Evolutionary conservation across 2,797 vertebrate species (phyloP).

Genomic region (Sardinella longiceps): DNA sequence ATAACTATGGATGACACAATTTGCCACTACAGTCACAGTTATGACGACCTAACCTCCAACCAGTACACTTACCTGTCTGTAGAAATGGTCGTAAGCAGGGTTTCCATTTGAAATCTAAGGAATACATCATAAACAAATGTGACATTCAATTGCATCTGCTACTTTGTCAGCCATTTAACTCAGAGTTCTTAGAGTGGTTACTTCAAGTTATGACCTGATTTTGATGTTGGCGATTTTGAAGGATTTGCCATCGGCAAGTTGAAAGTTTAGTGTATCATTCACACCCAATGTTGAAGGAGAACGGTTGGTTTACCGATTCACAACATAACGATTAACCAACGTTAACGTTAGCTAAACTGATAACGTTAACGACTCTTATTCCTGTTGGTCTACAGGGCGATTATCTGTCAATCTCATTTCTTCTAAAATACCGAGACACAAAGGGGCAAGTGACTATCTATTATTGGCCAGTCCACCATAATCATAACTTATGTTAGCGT

Average conservation of each 20-base stretch:
- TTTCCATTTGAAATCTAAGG: slow-evolving; percentile 89
- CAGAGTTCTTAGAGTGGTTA: neutral
- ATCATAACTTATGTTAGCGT: neutral
- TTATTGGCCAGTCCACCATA: neutral
- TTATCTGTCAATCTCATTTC: no score
- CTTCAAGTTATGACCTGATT: neutral
- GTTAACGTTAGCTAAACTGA: no score
- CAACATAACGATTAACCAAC: neutral
- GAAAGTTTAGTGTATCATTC: neutral
- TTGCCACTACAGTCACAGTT: neutral
- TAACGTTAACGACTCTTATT: no score
- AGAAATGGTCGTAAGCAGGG: slow-evolving; percentile 89
- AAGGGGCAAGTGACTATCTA: neutral
- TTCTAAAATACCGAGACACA: neutral
- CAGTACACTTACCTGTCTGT: slow-evolving; percentile 83
- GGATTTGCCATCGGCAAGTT: neutral
- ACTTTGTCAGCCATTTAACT: no score
- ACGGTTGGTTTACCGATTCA: neutral
- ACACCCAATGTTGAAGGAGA: neutral
- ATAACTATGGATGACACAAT: no score
- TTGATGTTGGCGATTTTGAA: neutral
- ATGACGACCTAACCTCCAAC: neutral
- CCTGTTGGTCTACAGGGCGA: no score
- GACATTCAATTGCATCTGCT: no score
- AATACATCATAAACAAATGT: slow-evolving; percentile 36